Base-by-base conservation (phyloP, 2,888 invertebrate species). In the Ormyrus labotus region DNA sequence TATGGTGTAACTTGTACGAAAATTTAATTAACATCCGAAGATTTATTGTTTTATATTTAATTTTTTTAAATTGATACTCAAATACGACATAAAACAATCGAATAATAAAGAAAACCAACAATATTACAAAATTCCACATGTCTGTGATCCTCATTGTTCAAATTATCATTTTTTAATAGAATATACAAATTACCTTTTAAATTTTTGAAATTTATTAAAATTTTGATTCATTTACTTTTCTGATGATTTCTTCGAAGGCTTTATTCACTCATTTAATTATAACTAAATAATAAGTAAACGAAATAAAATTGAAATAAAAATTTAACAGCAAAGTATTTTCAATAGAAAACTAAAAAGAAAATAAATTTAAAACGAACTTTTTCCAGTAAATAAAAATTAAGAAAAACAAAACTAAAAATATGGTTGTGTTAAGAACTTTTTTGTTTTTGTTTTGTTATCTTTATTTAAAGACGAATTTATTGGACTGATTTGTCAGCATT, bases 391-490 rank as follows among this genome's bases (percentile, higher is more conserved):
- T 47, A 60, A 78, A 53, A 71, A 50, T 69, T n/a, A 58, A 34
- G 11, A 68, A 19, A n/a, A n/a, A 6, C 61, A 69, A 65, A 58
- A n/a, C 47, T 58, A 69, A 53, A 77, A 73, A 69, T 51, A n/a
- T 65, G 78, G 67, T 78, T 53, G 57, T 50, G n/a, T 68, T 75
- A 64, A 76, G 45, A 53, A 71, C 60, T n/a, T 67, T 55, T 68
- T 72, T 75, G 34, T 5, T 65, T 70, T 64, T 8, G 11, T 69
- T 69, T 73, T 61, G 51, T 48, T 61, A 58, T 81, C 60, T 81
- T 81, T 81, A 78, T 78, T 81, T 69, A 58, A 61, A 72, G 72
- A 78, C 60, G 71, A 78, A 78, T 75, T 58, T 78, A 78, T 74
- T 75, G 61, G 19, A 7, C 5, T 63, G 9, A 11, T 67, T 60